Evolutionary conservation across 2,888 invertebrate genomes (phyloP), one percentile per base, ranked within the genome.

Genomic region (Brachyptera risi): DNA sequence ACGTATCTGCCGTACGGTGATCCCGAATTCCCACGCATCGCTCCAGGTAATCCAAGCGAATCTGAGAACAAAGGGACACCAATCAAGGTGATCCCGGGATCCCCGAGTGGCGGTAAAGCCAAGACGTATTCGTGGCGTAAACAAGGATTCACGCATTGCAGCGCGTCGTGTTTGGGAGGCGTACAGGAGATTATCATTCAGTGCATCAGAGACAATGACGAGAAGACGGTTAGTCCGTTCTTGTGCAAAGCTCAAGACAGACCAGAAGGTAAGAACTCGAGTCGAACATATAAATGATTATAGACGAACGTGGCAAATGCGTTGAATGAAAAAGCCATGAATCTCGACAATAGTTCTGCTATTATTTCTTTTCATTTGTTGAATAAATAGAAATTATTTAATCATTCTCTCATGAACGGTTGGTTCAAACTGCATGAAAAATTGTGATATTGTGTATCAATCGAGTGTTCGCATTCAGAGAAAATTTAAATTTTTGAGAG

Each of bases 81-180:
- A 19, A 56, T 64, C 24, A 76, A 82, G 68, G 87, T 87, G 7
- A 87, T 86, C 0, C 84, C 88, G 0, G 87, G 87, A 63, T 75
- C 73, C 1, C 82, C 85, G 3, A 54, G 54, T n/a, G 37, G 37
- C 2, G 54, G 54, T 3, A 35, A 35, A 86, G 87, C 0, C 88
- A 89, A 90, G 67, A 88, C 90, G 0, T 92, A 92, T 73, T 88
- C 90, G 0, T 94, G 94, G 94, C 88, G 88, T 68, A 90, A 90
- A 70, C 87, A 88, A 69, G 94, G 94, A 0, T 95, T 91, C 70
- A 92, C 92, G 0, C 90, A 92, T 64, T 98, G 98, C 79, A 96
- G 93, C 70, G 93, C 93, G 0, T 92, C 93, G 7, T 98, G 97
- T 72, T 81, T 96, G 1, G 96, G 96, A 67, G 90, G 81, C 57